Percentiles rank a stretch among this genome's conserved stretches.
Conservation (phyloP, 2,797 vertebrate genomes). For the Podargus strigoides region DNA sequence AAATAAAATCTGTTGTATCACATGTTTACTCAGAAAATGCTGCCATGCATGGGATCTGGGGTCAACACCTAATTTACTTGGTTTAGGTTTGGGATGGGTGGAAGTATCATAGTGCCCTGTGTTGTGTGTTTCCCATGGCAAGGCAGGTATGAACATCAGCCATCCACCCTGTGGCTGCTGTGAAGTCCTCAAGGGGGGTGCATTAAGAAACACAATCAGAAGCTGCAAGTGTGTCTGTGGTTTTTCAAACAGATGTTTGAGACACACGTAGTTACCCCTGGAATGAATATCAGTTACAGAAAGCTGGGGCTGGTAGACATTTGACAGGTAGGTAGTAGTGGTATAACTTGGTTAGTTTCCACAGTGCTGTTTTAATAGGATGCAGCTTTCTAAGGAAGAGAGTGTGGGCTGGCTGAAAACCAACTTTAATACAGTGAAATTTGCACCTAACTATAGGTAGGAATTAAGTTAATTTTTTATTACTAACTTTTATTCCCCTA, state of each 20-base stretch:
- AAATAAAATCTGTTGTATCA: not conserved
- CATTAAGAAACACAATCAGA: not conserved
- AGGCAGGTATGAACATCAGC: fast-evolving
- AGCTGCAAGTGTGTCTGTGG: not conserved
- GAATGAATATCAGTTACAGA: not conserved
- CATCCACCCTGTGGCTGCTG: fast-evolving
- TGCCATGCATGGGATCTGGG: fast-evolving
- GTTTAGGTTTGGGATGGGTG: not conserved
- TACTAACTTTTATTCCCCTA: not conserved
- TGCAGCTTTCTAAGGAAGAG: not conserved
- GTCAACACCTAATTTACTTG: not conserved
- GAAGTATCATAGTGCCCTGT: not conserved
- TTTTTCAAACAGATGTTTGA: not conserved
- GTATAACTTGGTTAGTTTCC: not conserved
- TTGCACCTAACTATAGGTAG: not conserved
- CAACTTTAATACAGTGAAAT: not conserved
- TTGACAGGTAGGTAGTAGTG: not conserved
- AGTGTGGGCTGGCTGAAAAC: not conserved
- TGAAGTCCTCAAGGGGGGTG: not conserved
- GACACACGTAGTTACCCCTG: not conserved
- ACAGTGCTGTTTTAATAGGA: fast-evolving
- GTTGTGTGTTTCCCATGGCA: not conserved
- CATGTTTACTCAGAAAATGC: not conserved
- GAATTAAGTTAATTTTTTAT: not conserved
- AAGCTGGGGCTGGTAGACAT: not conserved